A percentile compares a stretch with the other conserved stretches of the same genome.
Evolutionary conservation across 1,140 invertebrate genomes (phyloP).

Genomic region (Notospermus geniculatus): DNA sequence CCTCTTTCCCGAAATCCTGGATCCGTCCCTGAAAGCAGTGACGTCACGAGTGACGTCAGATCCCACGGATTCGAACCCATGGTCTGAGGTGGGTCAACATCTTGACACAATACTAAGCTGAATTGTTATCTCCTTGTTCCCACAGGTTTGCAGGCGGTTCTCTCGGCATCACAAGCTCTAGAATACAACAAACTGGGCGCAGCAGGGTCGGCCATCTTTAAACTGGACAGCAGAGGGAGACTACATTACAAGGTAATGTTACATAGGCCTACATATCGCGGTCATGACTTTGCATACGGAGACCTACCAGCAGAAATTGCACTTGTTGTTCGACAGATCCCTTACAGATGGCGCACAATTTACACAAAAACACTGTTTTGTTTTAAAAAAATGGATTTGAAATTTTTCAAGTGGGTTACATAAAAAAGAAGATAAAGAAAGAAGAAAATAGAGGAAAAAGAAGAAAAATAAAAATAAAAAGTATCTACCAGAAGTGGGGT

Average conservation of each 20-base stretch:
- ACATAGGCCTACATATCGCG: neutral
- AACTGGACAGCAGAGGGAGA: neutral
- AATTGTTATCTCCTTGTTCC: neutral
- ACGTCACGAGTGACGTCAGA: too few species aligned
- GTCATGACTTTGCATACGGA: too few species aligned
- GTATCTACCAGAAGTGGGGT: slow-evolving; percentile 46
- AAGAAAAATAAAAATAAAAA: slow-evolving; percentile 22
- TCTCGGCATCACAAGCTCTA: neutral
- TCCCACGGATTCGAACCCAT: too few species aligned
- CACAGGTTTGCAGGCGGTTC: slow-evolving; percentile 1
- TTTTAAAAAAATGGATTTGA: slow-evolving; percentile 4
- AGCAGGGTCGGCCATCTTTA: slow-evolving; percentile 5
- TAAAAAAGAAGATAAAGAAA: neutral
- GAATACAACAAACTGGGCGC: neutral
- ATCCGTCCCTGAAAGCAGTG: too few species aligned
- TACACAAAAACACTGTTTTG: too few species aligned
- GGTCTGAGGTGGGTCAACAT: too few species aligned
- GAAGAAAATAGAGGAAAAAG: neutral
- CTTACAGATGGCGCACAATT: too few species aligned
- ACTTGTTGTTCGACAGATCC: too few species aligned
- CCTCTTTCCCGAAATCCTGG: too few species aligned
- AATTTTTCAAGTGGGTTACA: neutral
- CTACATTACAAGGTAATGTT: slow-evolving; percentile 9
- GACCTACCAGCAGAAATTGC: too few species aligned
- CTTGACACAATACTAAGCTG: too few species aligned